Percentiles rank a stretch among this genome's conserved stretches.
These are phyloP conservation scores for Lomographa bimaculata DNA, from an alignment of 2,888 invertebrate species.

Conservation along the genomic window DNA sequence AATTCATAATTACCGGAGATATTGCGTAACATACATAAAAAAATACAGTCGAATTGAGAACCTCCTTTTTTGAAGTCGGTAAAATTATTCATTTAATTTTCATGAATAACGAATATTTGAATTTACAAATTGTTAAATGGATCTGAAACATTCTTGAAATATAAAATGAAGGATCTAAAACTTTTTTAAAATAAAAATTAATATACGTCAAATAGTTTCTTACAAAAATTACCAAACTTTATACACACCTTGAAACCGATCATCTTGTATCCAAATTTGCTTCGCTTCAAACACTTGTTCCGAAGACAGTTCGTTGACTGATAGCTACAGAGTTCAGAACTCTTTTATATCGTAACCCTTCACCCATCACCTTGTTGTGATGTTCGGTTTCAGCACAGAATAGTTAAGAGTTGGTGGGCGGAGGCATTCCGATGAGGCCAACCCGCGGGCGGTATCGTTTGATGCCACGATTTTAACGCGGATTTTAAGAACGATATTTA, in stretches of 20 bases:
- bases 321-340: conserved; percentile 31
- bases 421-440: conserved; percentile 44
- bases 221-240: too few relatives aligned
- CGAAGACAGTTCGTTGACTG: conserved; percentile 33
- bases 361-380: conserved; percentile 39
- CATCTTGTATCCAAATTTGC: conserved; percentile 26
- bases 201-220: too few relatives aligned
- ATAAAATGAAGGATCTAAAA: too few relatives aligned
- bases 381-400: conserved; percentile 20
- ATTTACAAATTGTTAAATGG: too few relatives aligned
- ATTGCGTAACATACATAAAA: too few relatives aligned
- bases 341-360: conserved; percentile 37
- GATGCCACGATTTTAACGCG: conserved; percentile 25
- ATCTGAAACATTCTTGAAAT: too few relatives aligned
- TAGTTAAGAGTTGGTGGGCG: conserved; percentile 26
- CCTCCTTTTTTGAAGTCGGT: too few relatives aligned
- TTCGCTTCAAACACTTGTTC: conserved; percentile 22
- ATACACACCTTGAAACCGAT: conserved; percentile 31
- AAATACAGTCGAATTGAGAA: too few relatives aligned
- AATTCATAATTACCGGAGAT: too few relatives aligned
- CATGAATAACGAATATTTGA: too few relatives aligned
- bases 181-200: too few relatives aligned
- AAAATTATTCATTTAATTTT: too few relatives aligned
- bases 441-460: conserved; percentile 50
- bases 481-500: neutral